Base-by-base conservation (phyloP, 2,888 invertebrate species). In the Crematogaster levior region DNA sequence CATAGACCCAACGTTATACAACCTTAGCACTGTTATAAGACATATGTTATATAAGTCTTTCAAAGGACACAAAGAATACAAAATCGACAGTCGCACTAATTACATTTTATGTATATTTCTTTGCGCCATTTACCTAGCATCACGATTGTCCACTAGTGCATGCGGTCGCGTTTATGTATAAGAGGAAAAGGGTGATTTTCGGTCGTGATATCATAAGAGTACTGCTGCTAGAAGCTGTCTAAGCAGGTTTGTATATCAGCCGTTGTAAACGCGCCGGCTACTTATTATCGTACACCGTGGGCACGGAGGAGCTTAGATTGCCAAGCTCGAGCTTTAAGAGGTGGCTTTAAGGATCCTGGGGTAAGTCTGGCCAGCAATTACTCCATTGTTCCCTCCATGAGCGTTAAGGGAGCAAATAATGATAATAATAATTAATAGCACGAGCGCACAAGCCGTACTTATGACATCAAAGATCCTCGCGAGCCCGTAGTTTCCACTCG, bases 231-330 rank as follows among this genome's bases (percentile, higher is more conserved):
- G 68, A 83, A 51, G 72, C 79, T 79, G 82, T 84, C 82, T 72
- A 68, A 60, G 63, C 61, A 61, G 81, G 81, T 74, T 82, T 80
- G 70, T 85, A 51, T 65, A 75, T 60, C 80, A 68, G 27, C 53
- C 63, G 27, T 18, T n/a, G 56, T 48, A 79, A 43, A 60, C 37
- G 60, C 61, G 80, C 24, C 60, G 40, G 27, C 61, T 58, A 88
- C 84, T 89, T 86, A 85, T 85, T 84, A 85, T 83, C 83, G 53
- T 82, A 34, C 68, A 48, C 43, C 34, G 34, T 51, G 68, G 24
- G 68, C 51, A 56, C 40, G 65, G 53, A 60, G 40, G 24, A 74
- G 65, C 79, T 80, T 73, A 60, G 83, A 60, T 68, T 63, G 53
- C 60, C 51, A 27, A 53, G 79, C 53, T 73, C 61, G 40, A 79